Evolutionary conservation across 37 sponge, comb jelly and placozoan genomes (phyloP).

Genomic region (Agelas oroides): DNA sequence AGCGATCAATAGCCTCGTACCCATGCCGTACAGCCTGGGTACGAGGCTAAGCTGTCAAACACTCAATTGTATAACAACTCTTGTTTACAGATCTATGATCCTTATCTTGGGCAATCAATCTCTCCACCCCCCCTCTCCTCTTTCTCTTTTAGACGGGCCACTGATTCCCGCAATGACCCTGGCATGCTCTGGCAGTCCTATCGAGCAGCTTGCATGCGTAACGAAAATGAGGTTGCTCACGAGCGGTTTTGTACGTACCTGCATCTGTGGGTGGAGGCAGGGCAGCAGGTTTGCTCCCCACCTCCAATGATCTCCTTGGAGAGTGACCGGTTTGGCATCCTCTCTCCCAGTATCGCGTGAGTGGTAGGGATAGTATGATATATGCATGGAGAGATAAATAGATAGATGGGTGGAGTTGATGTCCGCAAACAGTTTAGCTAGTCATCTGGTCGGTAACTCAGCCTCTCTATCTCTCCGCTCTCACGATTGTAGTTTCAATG

Average conservation of each 20-base stretch:
- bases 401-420: no score
- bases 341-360: constrained; percentile 29
- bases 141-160: not conserved
- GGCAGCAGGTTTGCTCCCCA: not conserved
- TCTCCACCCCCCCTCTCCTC: not conserved
- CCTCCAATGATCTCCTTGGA: constrained; percentile 2
- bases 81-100: no score
- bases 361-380: not conserved
- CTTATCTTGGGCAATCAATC: not conserved
- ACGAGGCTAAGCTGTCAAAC: no score
- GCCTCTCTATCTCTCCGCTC: not conserved
- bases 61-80: no score
- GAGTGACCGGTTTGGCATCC: constrained; percentile 22
- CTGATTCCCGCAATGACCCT: constrained; percentile 14
- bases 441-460: no score
- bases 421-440: no score
- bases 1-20: no score
- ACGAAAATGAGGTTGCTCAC: constrained; percentile 19
- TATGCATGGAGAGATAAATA: no score
- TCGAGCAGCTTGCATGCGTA: constrained; percentile 4
- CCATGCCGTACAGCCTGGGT: no score
- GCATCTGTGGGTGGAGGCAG: constrained; percentile 23
- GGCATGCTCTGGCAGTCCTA: constrained; percentile 66
- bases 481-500: constrained; percentile 47
- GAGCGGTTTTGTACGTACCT: constrained; percentile 41